A percentile compares a stretch with the other conserved stretches of the same genome.
phyloP scores from a whole-genome alignment of 2,797 vertebrate genomes.

The Morus bassanus region DNA sequence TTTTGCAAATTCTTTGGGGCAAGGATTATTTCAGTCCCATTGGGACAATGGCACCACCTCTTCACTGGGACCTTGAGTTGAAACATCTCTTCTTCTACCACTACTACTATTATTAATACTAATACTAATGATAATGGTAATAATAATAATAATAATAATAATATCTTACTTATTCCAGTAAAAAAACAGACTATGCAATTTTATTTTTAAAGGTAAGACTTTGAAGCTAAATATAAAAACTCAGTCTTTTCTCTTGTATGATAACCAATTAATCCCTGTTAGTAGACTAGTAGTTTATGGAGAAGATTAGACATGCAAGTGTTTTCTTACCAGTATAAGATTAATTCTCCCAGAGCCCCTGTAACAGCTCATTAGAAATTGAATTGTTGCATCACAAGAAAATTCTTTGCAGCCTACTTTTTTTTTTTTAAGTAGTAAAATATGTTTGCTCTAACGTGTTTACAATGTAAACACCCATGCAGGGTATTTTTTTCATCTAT shows the following conservation, averaged over 20 bases:
- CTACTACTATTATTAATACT: fast-evolving
- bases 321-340: not conserved
- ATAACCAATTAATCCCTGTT: not conserved
- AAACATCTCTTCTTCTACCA: not conserved
- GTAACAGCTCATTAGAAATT: not conserved
- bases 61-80: not conserved
- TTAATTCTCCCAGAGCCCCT: not conserved
- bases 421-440: not conserved
- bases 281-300: not conserved
- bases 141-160: not conserved
- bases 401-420: not conserved
- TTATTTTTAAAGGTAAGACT: not conserved
- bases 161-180: not conserved
- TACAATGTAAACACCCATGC: not conserved
- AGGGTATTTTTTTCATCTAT: not conserved
- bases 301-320: not conserved
- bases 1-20: not conserved
- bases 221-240: not conserved
- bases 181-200: not conserved
- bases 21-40: not conserved
- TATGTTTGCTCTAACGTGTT: not conserved
- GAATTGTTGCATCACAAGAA: not conserved
- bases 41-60: not conserved
- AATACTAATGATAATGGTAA: too few relatives aligned
- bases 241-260: not conserved